Evolutionary conservation across 2,797 vertebrate species (phyloP), one percentile per base, ranked within the genome.

Genomic region (Columba guinea): DNA sequence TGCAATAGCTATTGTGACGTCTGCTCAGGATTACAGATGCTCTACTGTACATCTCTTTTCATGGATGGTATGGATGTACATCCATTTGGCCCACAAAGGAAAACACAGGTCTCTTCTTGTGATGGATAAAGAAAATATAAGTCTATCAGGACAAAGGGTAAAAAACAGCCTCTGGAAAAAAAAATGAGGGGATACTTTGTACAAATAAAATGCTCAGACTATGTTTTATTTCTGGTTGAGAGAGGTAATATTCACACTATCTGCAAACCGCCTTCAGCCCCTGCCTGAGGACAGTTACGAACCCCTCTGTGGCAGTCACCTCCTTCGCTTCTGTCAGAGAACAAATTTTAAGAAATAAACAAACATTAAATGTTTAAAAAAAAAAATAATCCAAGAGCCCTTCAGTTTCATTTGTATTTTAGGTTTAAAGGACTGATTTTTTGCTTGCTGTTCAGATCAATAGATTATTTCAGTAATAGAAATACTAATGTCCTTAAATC

Each of bases 401-500:
- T 93, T 84, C 46, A 12, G 35, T 77, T 86, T 88, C 39, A 55
- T 89, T 80, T 84, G 73, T 64, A 84, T 76, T 95, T 84, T 87
- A 97, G 85, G 73, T 80, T 94, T 90, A 87, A 94, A 95, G 37
- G 86, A 94, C 68, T 58, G 76, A 56, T 62, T 77, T 87, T 90
- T 75, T 75, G 74, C 92, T 93, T 86, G 94, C 82, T 87, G 74
- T 89, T 96, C 8, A 13, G 59, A 94, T 84, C 70, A 96, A 96
- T 89, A 94, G 62, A 89, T 60, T 83, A 92, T 90, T 91, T 96
- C 87, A 89, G 94, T 93, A 94, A 95, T 37, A 80, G 80, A 90
- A 93, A 92, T 84, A 92, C 85, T 94, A 83, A 96, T 92, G 84
- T 75, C 76, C 93, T 94, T 94, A 94, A 95, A 94, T 95, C 84